Conservation (phyloP, 2,888 invertebrate genomes). For the Calliphora vomitoria region DNA sequence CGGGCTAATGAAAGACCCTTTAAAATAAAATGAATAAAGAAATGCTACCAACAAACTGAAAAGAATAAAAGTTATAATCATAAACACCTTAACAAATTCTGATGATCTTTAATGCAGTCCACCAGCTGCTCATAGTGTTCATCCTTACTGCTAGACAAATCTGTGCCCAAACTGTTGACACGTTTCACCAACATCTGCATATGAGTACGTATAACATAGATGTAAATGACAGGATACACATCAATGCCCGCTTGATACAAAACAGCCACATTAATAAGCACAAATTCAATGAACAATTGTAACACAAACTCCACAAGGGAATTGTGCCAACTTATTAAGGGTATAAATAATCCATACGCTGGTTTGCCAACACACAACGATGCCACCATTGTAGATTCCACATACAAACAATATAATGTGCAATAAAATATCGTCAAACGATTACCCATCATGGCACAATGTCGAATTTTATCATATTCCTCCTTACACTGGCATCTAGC, state of each 20-base stretch:
- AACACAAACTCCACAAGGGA: constrained; percentile 72
- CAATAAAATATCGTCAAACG: constrained; percentile 72
- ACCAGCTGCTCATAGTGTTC: constrained; percentile 72
- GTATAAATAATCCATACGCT: constrained; percentile 71
- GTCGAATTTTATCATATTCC: constrained; percentile 69
- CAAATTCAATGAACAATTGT: constrained; percentile 69
- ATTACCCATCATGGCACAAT: constrained; percentile 71
- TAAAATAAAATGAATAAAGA: no score
- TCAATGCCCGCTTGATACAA: constrained; percentile 74
- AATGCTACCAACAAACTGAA: no score
- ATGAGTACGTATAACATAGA: constrained; percentile 68
- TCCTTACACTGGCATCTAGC: constrained; percentile 63
- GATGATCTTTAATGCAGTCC: constrained; percentile 75
- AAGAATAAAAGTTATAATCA: no score
- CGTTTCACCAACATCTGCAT: constrained; percentile 70
- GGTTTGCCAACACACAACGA: constrained; percentile 64
- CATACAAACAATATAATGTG: constrained; percentile 31
- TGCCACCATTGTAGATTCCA: constrained; percentile 56
- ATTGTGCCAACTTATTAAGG: constrained; percentile 70
- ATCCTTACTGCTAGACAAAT: constrained; percentile 9
- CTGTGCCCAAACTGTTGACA: constrained; percentile 53
- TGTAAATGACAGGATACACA: constrained; percentile 73
- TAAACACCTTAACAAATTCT: constrained; percentile 72
- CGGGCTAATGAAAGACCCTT: no score
- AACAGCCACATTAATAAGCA: constrained; percentile 65